phyloP scores from a whole-genome alignment of 2,113 vertebrate species.

The Nycticebus coucang region DNA sequence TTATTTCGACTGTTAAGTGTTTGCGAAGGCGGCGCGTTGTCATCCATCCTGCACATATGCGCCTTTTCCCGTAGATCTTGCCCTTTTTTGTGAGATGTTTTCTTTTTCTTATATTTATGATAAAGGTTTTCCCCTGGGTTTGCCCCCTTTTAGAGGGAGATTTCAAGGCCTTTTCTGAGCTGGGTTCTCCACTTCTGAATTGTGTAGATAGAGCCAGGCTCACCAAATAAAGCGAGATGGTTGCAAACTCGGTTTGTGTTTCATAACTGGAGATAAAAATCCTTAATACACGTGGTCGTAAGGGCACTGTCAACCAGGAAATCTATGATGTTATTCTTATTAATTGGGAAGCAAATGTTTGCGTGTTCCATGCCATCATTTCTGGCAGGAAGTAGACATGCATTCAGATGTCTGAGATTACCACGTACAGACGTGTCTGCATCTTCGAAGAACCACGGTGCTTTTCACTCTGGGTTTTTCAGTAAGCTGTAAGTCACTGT shows the following conservation, averaged over 20 bases:
- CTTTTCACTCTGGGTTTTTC: background rate
- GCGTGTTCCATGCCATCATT: fast-evolving
- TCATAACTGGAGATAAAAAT: fast-evolving
- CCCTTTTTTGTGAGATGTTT: no score
- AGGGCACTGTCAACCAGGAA: fast-evolving
- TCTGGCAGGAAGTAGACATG: fast-evolving
- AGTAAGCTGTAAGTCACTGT: background rate
- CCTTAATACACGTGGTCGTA: fast-evolving
- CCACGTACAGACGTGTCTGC: background rate
- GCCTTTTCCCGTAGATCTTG: fast-evolving
- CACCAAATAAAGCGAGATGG: fast-evolving
- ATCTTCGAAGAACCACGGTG: background rate
- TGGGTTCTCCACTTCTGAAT: background rate
- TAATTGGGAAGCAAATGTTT: background rate
- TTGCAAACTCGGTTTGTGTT: no score
- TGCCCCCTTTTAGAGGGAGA: background rate
- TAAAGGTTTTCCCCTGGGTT: background rate
- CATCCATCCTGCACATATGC: fast-evolving
- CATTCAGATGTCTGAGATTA: fast-evolving
- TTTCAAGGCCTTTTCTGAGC: background rate
- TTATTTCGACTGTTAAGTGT: background rate
- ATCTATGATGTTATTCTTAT: background rate
- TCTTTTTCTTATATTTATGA: background rate
- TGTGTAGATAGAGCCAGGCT: background rate
- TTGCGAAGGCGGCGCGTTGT: fast-evolving